Evolutionary conservation across 2,888 invertebrate species (phyloP).

Genomic region (Conus canariensis): DNA sequence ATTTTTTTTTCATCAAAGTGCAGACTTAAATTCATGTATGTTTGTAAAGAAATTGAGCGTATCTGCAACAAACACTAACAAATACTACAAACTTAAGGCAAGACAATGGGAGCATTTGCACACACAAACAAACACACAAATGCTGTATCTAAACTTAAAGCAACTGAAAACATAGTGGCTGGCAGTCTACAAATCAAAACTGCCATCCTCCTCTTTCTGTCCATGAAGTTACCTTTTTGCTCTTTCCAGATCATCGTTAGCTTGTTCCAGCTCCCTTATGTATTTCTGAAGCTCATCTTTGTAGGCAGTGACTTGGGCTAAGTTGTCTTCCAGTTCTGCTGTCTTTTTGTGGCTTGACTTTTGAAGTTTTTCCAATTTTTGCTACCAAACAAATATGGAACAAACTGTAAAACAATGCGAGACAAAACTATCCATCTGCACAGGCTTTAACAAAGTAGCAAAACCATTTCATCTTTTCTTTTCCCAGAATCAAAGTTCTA

Average conservation of each 20-base stretch:
- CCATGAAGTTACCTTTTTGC: constrained; percentile 85
- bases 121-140: too few species aligned
- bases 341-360: constrained; percentile 76
- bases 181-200: too few species aligned
- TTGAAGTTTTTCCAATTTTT: constrained; percentile 72
- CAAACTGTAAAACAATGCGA: background rate
- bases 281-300: constrained; percentile 86
- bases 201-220: too few species aligned
- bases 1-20: too few species aligned
- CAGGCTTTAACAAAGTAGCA: background rate
- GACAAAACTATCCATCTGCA: too few species aligned
- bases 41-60: too few species aligned
- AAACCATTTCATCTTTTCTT: background rate
- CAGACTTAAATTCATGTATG: too few species aligned
- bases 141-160: too few species aligned
- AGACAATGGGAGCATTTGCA: too few species aligned
- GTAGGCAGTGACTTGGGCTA: constrained; percentile 79
- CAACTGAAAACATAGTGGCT: too few species aligned
- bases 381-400: constrained; percentile 59
- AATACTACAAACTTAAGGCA: too few species aligned
- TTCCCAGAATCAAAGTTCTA: background rate
- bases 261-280: constrained; percentile 95
- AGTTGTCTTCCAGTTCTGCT: constrained; percentile 81
- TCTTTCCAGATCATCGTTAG: constrained; percentile 98
- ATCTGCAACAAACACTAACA: too few species aligned